Conservation (phyloP, 2,113 vertebrate species). For the Gnathonemus longibarbis region DNA sequence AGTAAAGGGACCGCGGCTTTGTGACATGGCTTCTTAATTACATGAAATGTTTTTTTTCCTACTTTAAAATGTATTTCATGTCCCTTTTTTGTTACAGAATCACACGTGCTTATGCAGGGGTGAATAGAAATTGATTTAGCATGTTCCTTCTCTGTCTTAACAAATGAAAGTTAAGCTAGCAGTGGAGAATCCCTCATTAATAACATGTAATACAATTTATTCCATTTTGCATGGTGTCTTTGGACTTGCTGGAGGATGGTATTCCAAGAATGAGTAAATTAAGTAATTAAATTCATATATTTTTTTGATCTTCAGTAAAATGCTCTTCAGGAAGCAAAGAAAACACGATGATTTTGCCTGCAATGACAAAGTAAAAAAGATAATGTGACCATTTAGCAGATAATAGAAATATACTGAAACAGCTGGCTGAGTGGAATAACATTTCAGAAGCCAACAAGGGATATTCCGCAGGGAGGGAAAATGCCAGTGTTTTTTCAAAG, state of each 20-base stretch:
- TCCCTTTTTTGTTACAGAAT: neutral
- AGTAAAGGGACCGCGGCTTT: slow-evolving; percentile 52
- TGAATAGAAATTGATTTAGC: neutral
- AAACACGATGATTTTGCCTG: neutral
- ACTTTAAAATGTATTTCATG: neutral
- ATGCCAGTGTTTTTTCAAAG: neutral
- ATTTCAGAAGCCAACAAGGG: slow-evolving; percentile 8
- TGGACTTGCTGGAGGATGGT: neutral
- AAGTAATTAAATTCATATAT: neutral
- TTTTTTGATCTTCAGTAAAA: neutral
- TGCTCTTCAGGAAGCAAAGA: neutral
- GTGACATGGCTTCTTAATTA: slow-evolving; percentile 38
- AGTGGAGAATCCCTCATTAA: neutral
- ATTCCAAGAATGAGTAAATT: neutral
- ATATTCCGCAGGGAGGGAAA: neutral
- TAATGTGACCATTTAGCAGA: neutral
- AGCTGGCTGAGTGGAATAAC: neutral
- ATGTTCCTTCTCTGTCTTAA: neutral
- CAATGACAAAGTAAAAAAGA: neutral
- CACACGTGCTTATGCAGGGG: neutral
- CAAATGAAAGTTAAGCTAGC: neutral
- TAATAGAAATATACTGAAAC: neutral
- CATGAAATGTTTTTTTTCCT: slow-evolving; percentile 1
- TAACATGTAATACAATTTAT: neutral
- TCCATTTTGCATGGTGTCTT: neutral